Conservation (phyloP, 2,113 vertebrate genomes). For the Labeo rohita region DNA sequence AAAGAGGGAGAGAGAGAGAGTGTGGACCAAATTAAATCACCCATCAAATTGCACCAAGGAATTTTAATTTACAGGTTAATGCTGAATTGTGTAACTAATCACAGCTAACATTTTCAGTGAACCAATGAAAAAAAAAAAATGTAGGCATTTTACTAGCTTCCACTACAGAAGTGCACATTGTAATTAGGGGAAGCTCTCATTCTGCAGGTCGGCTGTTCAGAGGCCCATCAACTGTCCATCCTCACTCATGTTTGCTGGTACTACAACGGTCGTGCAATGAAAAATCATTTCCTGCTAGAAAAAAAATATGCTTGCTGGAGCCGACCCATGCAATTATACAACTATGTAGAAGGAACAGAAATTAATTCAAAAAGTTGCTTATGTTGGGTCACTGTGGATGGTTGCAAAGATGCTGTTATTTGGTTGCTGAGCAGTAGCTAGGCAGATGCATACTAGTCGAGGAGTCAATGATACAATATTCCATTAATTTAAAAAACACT, state of each 20-base stretch:
- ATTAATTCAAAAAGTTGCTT: neutral
- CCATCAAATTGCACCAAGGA: conserved; percentile 99
- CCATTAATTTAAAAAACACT: neutral
- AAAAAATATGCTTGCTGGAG: neutral
- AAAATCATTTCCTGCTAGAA: neutral
- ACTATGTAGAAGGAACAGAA: neutral
- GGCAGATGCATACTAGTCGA: neutral
- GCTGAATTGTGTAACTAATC: conserved; percentile 99
- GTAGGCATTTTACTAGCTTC: conserved; percentile 77
- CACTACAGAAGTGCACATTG: conserved; percentile 80
- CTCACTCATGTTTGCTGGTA: neutral
- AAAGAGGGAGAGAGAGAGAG: conserved; percentile 50
- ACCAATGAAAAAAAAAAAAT: conserved; percentile 84
- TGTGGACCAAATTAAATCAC: conserved; percentile 99
- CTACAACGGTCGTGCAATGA: neutral
- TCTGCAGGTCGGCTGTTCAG: conserved; percentile 35
- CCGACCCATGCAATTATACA: neutral
- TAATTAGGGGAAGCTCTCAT: conserved; percentile 52
- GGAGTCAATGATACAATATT: neutral
- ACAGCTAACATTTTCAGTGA: conserved; percentile 93
- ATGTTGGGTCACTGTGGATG: neutral
- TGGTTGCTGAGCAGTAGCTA: neutral
- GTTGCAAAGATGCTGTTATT: neutral
- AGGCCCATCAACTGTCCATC: conserved; percentile 40
- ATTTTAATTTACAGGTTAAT: conserved; percentile 99